Evolutionary conservation across 2,113 vertebrate genomes (phyloP), one percentile per base, ranked within the genome.

Genomic region (Nesospiza acunhae): DNA sequence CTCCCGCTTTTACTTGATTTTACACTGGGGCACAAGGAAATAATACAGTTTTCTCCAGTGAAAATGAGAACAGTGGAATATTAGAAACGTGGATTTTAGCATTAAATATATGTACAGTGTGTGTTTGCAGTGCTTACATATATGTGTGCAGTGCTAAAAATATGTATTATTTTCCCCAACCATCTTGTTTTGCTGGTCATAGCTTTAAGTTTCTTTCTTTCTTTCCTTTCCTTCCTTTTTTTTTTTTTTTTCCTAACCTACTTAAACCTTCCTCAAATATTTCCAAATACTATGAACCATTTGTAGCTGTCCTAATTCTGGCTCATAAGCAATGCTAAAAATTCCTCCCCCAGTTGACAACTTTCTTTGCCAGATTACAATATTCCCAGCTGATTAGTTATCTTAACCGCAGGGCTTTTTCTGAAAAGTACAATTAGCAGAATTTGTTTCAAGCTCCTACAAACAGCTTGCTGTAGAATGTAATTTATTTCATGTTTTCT

Each of bases 381-480:
- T 90, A 94, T 90, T 96, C 92, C 90, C 88, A 86, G 49, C 56
- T 96, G 93, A 95, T 96, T 74, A 94, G 85, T 87, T 96, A 93
- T 93, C 74, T 52, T 70, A 91, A 70, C 93, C 1, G 4, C 70
- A 67, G 64, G 33, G 46, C 21, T 75, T 93, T 80, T 84, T 46
- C 64, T 92, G 88, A 87, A 26, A 91, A 95, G 64, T 88, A 66
- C 86, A 95, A 91, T 96, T 95, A 95, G 84, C 70, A 70, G 66
- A 69, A 93, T 89, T 94, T 87, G 46, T 93, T 92, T 93, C 79
- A 86, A 89, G 89, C 49, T 88, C 58, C 52, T 80, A 23, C 73
- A 46, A 89, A 52, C 64, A 80, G 58, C 85, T 89, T 93, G 64
- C 74, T 82, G 52, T 47, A 39, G 80, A 77, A 59, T 72, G 49